These are phyloP conservation scores for Nyctibius grandis DNA, from an alignment of 2,797 vertebrate species.

Conservation along the genomic window DNA sequence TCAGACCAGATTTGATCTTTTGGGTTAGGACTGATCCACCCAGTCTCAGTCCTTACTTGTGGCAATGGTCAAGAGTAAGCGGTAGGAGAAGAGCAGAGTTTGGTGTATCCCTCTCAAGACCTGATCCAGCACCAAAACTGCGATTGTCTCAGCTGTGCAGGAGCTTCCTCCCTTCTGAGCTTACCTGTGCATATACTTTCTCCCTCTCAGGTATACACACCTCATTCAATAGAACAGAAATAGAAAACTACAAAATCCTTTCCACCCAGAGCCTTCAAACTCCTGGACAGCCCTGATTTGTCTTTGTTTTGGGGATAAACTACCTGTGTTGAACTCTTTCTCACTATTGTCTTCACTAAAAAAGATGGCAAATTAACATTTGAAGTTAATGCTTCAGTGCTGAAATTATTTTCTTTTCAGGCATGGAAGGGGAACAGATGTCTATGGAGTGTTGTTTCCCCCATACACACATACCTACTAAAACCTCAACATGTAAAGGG, in stretches of 20 bases:
- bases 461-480: neutral
- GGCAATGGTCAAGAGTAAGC: neutral
- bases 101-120: neutral
- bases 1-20: neutral
- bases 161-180: neutral
- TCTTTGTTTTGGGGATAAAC: neutral
- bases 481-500: neutral
- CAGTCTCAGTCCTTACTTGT: neutral
- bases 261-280: neutral
- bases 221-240: neutral
- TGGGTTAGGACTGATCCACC: neutral
- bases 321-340: neutral
- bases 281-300: neutral
- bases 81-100: neutral
- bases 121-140: neutral
- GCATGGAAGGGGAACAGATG: neutral
- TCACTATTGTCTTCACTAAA: neutral
- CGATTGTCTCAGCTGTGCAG: neutral
- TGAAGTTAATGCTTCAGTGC: neutral
- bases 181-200: neutral
- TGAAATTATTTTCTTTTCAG: neutral
- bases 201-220: neutral
- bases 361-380: neutral
- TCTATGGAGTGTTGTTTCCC: neutral
- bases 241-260: neutral